Base-by-base conservation (phyloP, 2,113 vertebrate species). In the Ictidomys tridecemlineatus region DNA sequence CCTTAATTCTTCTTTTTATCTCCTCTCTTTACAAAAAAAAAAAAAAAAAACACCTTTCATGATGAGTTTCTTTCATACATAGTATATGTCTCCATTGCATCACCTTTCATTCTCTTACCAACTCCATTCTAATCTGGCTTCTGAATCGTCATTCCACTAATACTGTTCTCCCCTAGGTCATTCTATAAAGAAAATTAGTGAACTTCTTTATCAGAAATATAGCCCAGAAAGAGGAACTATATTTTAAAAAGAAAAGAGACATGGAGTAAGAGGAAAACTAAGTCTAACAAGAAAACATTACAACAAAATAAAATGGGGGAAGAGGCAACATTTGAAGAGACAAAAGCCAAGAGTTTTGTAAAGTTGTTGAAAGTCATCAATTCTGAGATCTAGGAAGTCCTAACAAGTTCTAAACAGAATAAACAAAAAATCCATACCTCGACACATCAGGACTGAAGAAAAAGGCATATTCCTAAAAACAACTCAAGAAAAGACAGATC, bases 321-420 rank as follows among this genome's bases (percentile, higher is more conserved):
- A 72, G 34, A 88, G 22, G 16, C 56, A 94, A 32, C 42, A 80
- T 83, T 48, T 87, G 48, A 96, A 88, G 77, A 91, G 34, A 83
- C 18, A 61, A 78, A 92, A 8, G 28, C 34, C 70, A 48, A 42
- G 11, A 77, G 26, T 84, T 92, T 92, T 72, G 5, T 45, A 87
- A 92, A 86, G 76, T 22, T 67, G 48, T 30, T 94, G 58, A 76
- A 91, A 79, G 39, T 63, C 26, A 84, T 72, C 51, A 83, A 51
- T 63, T n/a, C 58, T 84, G 58, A 87, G 51, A 96, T 77, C 61
- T 53, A 82, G 8, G 16, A 70, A 70, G 67, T 70, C 39, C 70
- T 91, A 83, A 82, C 12, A 74, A 88, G 24, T 74, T 88, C 32
- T 32, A 76, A 84, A n/a, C 32, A 88, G 34, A 73, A 51, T 77